Percentiles rank a stretch among this genome's conserved stretches.
These are phyloP conservation scores for Coryphaenoides rupestris DNA, from an alignment of 2,113 vertebrate genomes.

Conservation along the genomic window DNA sequence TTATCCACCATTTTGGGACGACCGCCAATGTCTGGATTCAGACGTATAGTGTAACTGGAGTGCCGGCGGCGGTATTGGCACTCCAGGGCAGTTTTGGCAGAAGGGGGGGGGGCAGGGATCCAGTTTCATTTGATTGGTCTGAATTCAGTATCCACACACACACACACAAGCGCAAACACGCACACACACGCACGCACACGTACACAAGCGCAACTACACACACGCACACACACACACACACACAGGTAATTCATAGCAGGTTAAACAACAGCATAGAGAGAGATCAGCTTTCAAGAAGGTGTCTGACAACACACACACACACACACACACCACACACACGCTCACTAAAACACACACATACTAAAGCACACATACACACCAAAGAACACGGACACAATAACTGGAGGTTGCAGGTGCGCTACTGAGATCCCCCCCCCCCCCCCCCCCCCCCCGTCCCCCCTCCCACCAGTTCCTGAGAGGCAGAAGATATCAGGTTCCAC, in stretches of 20 bases:
- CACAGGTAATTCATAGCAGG: neutral
- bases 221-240: slow-evolving; percentile 8
- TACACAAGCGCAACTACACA: slow-evolving; percentile 14
- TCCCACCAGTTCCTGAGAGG: slow-evolving; percentile 17
- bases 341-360: too few relatives aligned
- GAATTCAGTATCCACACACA: slow-evolving; percentile 29
- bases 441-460: neutral
- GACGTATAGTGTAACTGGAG: slow-evolving; percentile 20
- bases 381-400: neutral
- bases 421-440: slow-evolving; percentile 1
- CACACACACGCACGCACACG: neutral
- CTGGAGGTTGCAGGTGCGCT: too few relatives aligned
- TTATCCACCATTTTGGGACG: slow-evolving; percentile 24
- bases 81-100: slow-evolving; percentile 7
- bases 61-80: slow-evolving; percentile 30
- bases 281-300: too few relatives aligned
- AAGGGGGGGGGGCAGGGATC: slow-evolving; percentile 11
- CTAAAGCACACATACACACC: neutral
- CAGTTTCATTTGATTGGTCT: slow-evolving; percentile 41
- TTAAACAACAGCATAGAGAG: too few relatives aligned
- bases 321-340: slow-evolving; percentile 12
- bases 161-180: slow-evolving; percentile 3
- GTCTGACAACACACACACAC: neutral
- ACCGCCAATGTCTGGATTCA: slow-evolving; percentile 38
- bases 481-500: too few relatives aligned